phyloP scores from a whole-genome alignment of 2,888 invertebrate genomes.

The Agriopis aurantiaria region DNA sequence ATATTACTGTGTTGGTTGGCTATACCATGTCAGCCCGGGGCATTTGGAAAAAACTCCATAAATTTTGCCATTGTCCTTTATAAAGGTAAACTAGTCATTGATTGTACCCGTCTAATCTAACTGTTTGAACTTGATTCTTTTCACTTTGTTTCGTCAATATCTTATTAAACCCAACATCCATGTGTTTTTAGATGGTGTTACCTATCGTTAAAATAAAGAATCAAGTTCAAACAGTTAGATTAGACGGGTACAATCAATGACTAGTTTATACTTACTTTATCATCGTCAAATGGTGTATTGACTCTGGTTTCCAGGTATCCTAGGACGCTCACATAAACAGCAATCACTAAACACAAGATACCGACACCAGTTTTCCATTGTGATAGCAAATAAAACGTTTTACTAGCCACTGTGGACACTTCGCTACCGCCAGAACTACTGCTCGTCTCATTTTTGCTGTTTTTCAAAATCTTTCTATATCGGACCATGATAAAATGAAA shows the following conservation, averaged over 20 bases:
- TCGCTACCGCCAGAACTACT: slow-evolving; percentile 69
- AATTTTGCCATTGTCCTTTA: too few species aligned
- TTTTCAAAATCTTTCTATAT: slow-evolving; percentile 64
- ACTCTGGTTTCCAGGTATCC: slow-evolving; percentile 96
- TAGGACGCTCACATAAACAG: slow-evolving; percentile 91
- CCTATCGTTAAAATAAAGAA: too few species aligned
- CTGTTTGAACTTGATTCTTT: neutral
- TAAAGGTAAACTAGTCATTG: neutral
- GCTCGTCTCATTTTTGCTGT: slow-evolving; percentile 65
- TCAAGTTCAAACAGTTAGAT: neutral
- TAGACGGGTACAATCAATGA: neutral
- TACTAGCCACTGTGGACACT: slow-evolving; percentile 47
- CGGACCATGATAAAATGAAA: slow-evolving; percentile 64
- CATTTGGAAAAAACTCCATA: too few species aligned
- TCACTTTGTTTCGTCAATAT: too few species aligned
- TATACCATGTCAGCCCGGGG: too few species aligned
- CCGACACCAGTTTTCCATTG: slow-evolving; percentile 88
- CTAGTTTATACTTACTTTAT: slow-evolving; percentile 86
- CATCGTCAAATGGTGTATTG: slow-evolving; percentile 93
- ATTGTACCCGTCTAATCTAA: neutral
- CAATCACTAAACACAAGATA: slow-evolving; percentile 88
- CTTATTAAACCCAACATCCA: too few species aligned
- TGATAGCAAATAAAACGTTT: slow-evolving; percentile 62
- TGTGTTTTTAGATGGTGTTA: too few species aligned
- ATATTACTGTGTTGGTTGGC: too few species aligned